phyloP scores from a whole-genome alignment of 2,888 invertebrate genomes.

The Rotaria magnacalcarata region DNA sequence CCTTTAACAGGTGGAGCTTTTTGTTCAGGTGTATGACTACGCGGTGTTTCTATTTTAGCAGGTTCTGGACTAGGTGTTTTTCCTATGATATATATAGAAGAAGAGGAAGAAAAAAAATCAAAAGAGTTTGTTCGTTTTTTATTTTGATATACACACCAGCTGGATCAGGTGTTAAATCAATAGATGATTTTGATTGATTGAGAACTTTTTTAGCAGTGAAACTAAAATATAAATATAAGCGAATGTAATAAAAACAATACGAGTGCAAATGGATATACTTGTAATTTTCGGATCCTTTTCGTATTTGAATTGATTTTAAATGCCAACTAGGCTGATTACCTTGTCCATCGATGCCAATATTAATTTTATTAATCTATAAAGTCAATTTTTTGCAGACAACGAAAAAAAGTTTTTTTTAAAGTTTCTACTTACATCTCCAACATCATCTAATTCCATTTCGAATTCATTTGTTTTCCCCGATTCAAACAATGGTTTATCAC shows the following conservation, averaged over 20 bases:
- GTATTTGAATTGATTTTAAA: not conserved
- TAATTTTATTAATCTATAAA: conserved; percentile 15
- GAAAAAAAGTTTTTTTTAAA: no score
- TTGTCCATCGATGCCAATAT: not conserved
- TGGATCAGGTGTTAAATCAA: not conserved
- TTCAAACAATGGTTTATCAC: not conserved
- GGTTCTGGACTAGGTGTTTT: not conserved
- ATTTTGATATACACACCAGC: not conserved
- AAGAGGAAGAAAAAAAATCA: not conserved
- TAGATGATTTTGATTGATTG: not conserved
- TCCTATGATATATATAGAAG: not conserved
- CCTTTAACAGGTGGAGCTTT: not conserved
- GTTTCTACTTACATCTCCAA: not conserved
- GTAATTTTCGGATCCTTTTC: not conserved
- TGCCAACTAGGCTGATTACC: not conserved
- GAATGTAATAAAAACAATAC: not conserved
- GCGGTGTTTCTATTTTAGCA: not conserved
- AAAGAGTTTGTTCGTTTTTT: not conserved
- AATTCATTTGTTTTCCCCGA: not conserved
- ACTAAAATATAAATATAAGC: not conserved
- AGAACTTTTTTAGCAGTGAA: not conserved
- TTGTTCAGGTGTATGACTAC: not conserved
- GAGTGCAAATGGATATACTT: not conserved
- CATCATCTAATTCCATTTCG: conserved; percentile 19
- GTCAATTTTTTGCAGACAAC: no score